Conservation (phyloP, 2,888 invertebrate species). For the Deilephila porcellus region DNA sequence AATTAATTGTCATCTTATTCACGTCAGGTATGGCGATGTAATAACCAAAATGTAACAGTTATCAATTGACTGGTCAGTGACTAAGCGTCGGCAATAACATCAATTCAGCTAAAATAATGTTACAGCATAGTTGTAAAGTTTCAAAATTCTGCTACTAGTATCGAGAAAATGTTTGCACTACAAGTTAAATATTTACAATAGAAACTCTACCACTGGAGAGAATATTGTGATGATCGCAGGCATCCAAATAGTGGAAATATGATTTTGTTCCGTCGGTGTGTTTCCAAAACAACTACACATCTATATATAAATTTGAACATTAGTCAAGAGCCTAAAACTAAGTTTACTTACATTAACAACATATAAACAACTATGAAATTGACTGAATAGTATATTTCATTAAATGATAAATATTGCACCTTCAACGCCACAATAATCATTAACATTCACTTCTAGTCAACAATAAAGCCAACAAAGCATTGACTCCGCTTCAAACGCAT, state of each 20-base stretch:
- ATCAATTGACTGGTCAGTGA: too few species aligned
- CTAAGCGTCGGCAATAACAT: too few species aligned
- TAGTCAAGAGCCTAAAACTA: constrained; percentile 30
- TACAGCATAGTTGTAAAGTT: too few species aligned
- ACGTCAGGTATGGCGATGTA: too few species aligned
- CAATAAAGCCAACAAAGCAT: constrained; percentile 15
- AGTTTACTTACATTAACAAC: constrained; percentile 37
- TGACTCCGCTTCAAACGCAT: neutral
- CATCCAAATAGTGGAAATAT: neutral
- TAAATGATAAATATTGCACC: constrained; percentile 32
- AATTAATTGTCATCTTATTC: too few species aligned
- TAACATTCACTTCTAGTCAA: constrained; percentile 9
- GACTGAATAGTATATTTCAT: constrained; percentile 29
- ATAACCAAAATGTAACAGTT: too few species aligned
- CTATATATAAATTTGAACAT: constrained; percentile 30
- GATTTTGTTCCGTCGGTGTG: neutral
- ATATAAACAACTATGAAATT: constrained; percentile 32
- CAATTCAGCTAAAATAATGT: too few species aligned
- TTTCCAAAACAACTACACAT: constrained; percentile 23
- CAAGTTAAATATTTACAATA: neutral
- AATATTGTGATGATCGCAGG: constrained; percentile 2
- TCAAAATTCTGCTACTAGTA: too few species aligned
- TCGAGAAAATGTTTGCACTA: too few species aligned
- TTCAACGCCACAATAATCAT: constrained; percentile 26
- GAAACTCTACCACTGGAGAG: neutral